These are phyloP conservation scores for Drosophila neocordata DNA, from an alignment of 1,140 invertebrate species.

Conservation along the genomic window DNA sequence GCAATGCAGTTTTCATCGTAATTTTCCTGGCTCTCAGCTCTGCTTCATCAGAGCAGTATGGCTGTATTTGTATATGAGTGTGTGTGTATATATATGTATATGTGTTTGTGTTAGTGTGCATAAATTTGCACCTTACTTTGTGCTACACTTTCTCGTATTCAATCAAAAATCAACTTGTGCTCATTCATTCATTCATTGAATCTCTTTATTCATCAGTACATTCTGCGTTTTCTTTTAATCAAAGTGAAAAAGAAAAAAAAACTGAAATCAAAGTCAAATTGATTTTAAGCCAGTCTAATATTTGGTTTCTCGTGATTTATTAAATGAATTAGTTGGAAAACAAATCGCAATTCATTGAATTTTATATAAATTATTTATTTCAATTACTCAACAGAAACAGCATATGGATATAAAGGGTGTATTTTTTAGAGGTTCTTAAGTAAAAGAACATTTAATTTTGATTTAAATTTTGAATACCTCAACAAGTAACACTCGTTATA, in stretches of 20 bases:
- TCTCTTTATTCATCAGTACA: constrained; percentile 26
- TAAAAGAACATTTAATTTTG: too few species aligned
- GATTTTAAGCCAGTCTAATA: neutral
- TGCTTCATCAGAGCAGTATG: constrained; percentile 27
- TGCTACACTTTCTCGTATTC: constrained; percentile 56
- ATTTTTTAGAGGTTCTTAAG: constrained; percentile 16
- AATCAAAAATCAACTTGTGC: constrained; percentile 67
- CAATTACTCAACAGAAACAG: constrained; percentile 52
- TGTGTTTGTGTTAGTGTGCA: constrained; percentile 46
- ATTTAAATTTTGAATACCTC: neutral
- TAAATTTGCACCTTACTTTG: constrained; percentile 58
- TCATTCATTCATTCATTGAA: constrained; percentile 36
- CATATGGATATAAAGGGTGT: constrained; percentile 13
- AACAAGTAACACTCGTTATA: neutral
- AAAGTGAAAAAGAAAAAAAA: neutral
- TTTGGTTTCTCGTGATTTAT: constrained; percentile 16
- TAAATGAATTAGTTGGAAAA: constrained; percentile 10
- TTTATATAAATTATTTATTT: constrained; percentile 68
- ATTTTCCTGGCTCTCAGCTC: constrained; percentile 52
- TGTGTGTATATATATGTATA: neutral
- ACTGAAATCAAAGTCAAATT: neutral
- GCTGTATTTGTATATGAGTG: constrained; percentile 39
- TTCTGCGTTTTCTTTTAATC: constrained; percentile 31
- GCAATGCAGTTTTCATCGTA: constrained; percentile 67
- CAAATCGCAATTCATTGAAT: constrained; percentile 63